Percentiles rank a stretch among this genome's conserved stretches.
Evolutionary conservation across 2,113 vertebrate species (phyloP).

Genomic region (Limanda limanda): DNA sequence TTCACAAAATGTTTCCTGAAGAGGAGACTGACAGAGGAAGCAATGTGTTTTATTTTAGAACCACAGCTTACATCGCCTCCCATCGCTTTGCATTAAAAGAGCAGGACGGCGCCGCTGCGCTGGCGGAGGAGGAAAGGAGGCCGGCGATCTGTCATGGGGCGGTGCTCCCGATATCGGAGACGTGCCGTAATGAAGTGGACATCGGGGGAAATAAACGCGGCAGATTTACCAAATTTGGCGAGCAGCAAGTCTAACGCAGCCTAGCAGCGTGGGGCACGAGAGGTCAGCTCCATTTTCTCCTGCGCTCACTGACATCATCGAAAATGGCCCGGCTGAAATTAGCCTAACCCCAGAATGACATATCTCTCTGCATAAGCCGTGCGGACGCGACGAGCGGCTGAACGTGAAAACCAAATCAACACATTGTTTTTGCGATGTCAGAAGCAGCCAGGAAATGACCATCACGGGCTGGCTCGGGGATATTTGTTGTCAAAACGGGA

Average conservation of each 20-base stretch:
- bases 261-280: slow-evolving; percentile 65
- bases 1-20: slow-evolving; percentile 69
- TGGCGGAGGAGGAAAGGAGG: slow-evolving; percentile 55
- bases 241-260: slow-evolving; percentile 67
- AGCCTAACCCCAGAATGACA: slow-evolving; percentile 80
- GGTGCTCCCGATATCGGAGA: slow-evolving; percentile 62
- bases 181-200: slow-evolving; percentile 70
- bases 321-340: slow-evolving; percentile 76
- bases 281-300: slow-evolving; percentile 77
- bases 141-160: slow-evolving; percentile 67
- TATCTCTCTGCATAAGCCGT: slow-evolving; percentile 70
- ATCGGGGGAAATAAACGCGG: slow-evolving; percentile 60
- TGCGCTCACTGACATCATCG: slow-evolving; percentile 68
- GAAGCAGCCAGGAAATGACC: slow-evolving; percentile 78
- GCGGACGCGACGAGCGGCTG: slow-evolving; percentile 72
- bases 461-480: slow-evolving; percentile 80
- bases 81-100: slow-evolving; percentile 68
- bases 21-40: slow-evolving; percentile 67
- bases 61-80: slow-evolving; percentile 61
- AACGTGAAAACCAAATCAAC: slow-evolving; percentile 82
- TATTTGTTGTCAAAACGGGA: slow-evolving; percentile 81
- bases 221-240: slow-evolving; percentile 73
- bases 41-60: slow-evolving; percentile 70
- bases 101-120: slow-evolving; percentile 13
- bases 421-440: slow-evolving; percentile 81